A percentile compares a stretch with the other conserved stretches of the same genome.
phyloP scores from a whole-genome alignment of 2,888 invertebrate species.

The Phyto melanocephala region DNA sequence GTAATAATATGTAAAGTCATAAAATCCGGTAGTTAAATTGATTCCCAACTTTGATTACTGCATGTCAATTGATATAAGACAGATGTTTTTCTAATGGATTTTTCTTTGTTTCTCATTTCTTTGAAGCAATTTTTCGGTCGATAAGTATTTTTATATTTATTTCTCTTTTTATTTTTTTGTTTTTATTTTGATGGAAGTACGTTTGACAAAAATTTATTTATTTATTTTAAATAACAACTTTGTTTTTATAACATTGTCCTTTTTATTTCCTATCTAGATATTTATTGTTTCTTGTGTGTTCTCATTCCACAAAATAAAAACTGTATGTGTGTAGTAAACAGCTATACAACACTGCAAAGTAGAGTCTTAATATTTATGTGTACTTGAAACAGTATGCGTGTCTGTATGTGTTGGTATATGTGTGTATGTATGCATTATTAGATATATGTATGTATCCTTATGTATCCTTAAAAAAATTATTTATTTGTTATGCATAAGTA shows the following conservation, averaged over 20 bases:
- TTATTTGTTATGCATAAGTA: not conserved
- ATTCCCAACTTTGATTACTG: no score
- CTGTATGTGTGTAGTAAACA: no score
- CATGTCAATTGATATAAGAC: no score
- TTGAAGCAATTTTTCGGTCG: not conserved
- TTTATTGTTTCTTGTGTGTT: not conserved
- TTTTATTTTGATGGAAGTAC: constrained; percentile 14
- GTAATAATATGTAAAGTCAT: no score
- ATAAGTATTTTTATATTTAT: not conserved
- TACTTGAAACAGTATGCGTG: not conserved
- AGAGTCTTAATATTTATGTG: not conserved
- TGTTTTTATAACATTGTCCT: not conserved
- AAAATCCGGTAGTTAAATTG: not conserved
- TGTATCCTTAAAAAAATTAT: not conserved
- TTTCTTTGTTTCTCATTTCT: not conserved
- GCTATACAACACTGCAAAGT: not conserved
- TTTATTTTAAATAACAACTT: constrained; percentile 10
- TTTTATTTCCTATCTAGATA: not conserved
- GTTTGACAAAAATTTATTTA: constrained; percentile 39
- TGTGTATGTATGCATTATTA: not conserved
- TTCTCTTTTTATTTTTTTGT: no score
- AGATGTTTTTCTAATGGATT: not conserved
- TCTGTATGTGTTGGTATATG: no score
- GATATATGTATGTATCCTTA: not conserved
- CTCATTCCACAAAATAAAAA: no score